Evolutionary conservation across 2,113 vertebrate genomes (phyloP).

Genomic region (Delphinapterus leucas): DNA sequence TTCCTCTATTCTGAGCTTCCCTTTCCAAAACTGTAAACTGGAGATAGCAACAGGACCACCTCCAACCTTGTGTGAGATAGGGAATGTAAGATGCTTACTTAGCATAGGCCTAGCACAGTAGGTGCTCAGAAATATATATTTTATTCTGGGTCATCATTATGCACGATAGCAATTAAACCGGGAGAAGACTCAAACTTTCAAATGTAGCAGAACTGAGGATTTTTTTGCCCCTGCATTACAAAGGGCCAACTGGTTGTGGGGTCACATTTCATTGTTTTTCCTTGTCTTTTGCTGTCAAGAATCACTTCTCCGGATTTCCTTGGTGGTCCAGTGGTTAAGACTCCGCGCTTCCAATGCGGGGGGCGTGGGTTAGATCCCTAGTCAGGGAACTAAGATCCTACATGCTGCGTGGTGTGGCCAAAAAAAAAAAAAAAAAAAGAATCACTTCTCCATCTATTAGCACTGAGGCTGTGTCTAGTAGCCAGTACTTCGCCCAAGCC

Average conservation of each 20-base stretch:
- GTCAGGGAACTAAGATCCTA: too few relatives aligned
- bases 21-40: neutral
- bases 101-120: neutral
- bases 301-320: neutral
- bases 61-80: neutral
- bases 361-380: too few relatives aligned
- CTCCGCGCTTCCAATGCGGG: too few relatives aligned
- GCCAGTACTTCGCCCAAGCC: neutral
- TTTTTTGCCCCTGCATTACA: neutral
- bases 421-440: neutral
- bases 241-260: neutral
- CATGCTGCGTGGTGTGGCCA: too few relatives aligned
- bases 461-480: neutral
- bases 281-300: neutral
- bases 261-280: neutral
- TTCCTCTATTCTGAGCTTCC: neutral
- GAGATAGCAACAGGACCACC: neutral
- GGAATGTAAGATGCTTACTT: neutral
- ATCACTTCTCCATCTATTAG: neutral
- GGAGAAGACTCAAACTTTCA: neutral
- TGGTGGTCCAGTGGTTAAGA: too few relatives aligned
- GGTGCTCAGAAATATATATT: neutral
- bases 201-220: neutral
- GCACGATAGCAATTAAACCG: neutral
- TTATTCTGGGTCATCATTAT: constrained; percentile 12